Evolutionary conservation across 1,140 invertebrate genomes (phyloP).

Genomic region (Diabrotica virgifera): DNA sequence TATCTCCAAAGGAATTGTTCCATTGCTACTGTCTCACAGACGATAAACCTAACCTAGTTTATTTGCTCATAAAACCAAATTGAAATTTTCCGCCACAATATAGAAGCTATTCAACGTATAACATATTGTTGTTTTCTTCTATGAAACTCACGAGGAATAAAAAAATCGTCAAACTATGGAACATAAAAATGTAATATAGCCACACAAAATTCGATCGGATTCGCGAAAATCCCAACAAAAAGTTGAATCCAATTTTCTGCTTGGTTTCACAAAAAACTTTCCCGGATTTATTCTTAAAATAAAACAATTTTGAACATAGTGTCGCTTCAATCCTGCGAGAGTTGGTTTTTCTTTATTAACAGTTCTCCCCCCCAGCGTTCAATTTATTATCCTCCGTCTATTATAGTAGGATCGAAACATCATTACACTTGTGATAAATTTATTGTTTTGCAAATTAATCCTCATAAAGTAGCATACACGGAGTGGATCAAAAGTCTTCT

Average conservation of each 20-base stretch:
- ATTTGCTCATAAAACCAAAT: slow-evolving; percentile 10
- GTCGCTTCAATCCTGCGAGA: slow-evolving; percentile 13
- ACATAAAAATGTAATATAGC: slow-evolving; percentile 18
- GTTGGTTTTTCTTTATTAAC: slow-evolving; percentile 5
- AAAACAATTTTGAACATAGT: slow-evolving; percentile 38
- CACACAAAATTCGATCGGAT: slow-evolving; percentile 9
- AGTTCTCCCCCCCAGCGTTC: too few relatives aligned
- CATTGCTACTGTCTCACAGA: neutral
- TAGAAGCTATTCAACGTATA: slow-evolving; percentile 5
- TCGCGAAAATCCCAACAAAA: slow-evolving; percentile 28
- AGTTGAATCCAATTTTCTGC: slow-evolving; percentile 42
- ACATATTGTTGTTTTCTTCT: slow-evolving; percentile 14
- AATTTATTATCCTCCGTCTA: too few relatives aligned
- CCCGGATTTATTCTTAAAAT: slow-evolving; percentile 34
- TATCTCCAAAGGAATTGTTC: neutral
- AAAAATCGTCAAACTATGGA: slow-evolving; percentile 15
- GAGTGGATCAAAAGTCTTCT: too few relatives aligned
- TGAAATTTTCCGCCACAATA: slow-evolving; percentile 9
- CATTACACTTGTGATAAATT: too few relatives aligned
- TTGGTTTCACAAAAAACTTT: slow-evolving; percentile 38
- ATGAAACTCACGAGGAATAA: slow-evolving; percentile 3
- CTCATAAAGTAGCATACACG: too few relatives aligned
- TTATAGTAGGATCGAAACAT: too few relatives aligned
- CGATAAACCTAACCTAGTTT: slow-evolving; percentile 6
- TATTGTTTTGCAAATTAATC: too few relatives aligned